Conservation (phyloP, 2,888 invertebrate genomes). For the Protophormia terraenovae region DNA sequence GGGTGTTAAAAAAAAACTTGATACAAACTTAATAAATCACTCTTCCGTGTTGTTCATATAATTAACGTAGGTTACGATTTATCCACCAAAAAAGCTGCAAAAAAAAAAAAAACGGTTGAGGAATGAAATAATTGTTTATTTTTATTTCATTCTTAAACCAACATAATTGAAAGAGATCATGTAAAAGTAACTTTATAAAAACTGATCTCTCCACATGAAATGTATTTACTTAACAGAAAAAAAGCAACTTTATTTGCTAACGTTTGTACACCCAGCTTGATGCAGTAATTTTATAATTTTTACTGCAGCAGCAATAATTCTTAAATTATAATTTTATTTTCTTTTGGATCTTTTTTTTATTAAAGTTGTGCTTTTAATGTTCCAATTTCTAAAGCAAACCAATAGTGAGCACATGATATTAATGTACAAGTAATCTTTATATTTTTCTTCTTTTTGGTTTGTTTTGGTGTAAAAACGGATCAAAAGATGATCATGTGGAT, state of each 20-base stretch:
- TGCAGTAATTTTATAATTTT: conserved; percentile 34
- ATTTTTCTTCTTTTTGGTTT: too few species aligned
- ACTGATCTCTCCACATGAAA: conserved; percentile 48
- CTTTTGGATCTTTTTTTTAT: background rate
- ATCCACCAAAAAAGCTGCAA: background rate
- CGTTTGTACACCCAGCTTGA: conserved; percentile 22
- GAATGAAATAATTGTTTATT: conserved; percentile 26
- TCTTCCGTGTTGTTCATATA: conserved; percentile 3
- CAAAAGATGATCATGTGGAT: conserved; percentile 57
- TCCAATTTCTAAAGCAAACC: conserved; percentile 42
- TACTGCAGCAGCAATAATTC: conserved; percentile 49
- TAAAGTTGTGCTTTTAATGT: conserved; percentile 42
- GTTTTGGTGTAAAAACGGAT: conserved; percentile 22
- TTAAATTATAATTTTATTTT: conserved; percentile 39
- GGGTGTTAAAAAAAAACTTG: too few species aligned
- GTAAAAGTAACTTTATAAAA: conserved; percentile 43
- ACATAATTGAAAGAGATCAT: conserved; percentile 62
- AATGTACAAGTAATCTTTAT: conserved; percentile 49
- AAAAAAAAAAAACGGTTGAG: too few species aligned
- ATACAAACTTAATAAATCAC: background rate
- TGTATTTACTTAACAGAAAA: conserved; percentile 43
- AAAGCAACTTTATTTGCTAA: conserved; percentile 25
- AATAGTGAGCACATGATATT: background rate
- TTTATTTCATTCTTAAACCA: conserved; percentile 6
- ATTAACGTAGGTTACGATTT: background rate